These are phyloP conservation scores for Apis dorsata DNA, from an alignment of 1,140 invertebrate species.

Conservation along the genomic window DNA sequence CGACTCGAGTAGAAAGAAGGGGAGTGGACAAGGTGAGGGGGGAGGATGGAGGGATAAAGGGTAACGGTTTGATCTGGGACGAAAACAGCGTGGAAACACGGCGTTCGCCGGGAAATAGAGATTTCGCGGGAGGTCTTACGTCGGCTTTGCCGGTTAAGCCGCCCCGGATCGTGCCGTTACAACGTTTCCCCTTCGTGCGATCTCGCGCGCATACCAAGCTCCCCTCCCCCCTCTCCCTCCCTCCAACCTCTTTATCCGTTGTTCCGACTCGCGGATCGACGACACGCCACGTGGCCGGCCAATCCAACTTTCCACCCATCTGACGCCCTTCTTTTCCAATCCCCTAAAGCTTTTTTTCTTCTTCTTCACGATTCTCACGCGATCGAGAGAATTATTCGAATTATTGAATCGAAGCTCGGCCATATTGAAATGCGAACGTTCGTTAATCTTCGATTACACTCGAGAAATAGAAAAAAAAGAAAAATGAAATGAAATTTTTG, in stretches of 20 bases:
- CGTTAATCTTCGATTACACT: too few species aligned
- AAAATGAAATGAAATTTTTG: too few species aligned
- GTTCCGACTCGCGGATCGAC: conserved; percentile 46
- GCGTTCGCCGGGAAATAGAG: conserved; percentile 65
- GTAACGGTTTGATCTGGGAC: not conserved
- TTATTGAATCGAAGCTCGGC: too few species aligned
- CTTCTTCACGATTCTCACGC: too few species aligned
- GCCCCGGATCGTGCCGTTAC: conserved; percentile 64
- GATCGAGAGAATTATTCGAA: too few species aligned
- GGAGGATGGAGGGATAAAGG: too few species aligned
- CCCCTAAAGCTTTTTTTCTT: too few species aligned
- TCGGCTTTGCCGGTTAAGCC: conserved; percentile 72
- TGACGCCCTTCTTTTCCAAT: too few species aligned
- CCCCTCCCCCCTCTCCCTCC: not conserved
- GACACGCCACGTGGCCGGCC: conserved; percentile 59
- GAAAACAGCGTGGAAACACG: conserved; percentile 50
- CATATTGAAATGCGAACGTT: too few species aligned
- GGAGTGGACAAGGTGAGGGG: too few species aligned
- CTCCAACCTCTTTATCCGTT: not conserved
- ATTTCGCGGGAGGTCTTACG: conserved; percentile 68
- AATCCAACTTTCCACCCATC: conserved; percentile 67
- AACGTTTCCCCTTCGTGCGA: conserved; percentile 40
- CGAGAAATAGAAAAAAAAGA: too few species aligned
- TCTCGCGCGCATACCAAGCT: not conserved
- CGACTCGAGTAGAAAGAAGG: too few species aligned